These are phyloP conservation scores for Xenus cinereus DNA, from an alignment of 2,113 vertebrate genomes.

Conservation along the genomic window DNA sequence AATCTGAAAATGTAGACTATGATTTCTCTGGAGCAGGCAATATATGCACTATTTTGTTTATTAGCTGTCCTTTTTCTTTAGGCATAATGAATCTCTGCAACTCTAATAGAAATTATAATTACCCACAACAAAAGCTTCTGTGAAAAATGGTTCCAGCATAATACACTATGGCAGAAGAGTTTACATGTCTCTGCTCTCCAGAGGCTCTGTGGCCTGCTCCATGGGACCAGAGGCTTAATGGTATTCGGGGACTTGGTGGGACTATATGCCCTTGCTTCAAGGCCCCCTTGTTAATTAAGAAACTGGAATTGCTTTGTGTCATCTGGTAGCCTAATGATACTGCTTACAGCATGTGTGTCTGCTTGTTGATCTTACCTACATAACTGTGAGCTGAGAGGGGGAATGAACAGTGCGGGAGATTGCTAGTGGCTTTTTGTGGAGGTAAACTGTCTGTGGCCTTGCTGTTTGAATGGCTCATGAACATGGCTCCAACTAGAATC, in stretches of 20 bases:
- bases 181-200: neutral
- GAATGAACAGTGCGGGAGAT: neutral
- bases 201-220: neutral
- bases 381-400: neutral
- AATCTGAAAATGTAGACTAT: neutral
- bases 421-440: neutral
- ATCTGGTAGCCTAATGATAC: neutral
- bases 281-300: neutral
- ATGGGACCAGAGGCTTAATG: neutral
- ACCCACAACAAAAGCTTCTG: neutral
- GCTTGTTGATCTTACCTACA: neutral
- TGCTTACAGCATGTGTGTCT: neutral
- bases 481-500: neutral
- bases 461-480: neutral
- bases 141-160: neutral
- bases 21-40: neutral
- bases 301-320: neutral
- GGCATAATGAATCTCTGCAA: neutral
- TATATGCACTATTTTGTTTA: neutral
- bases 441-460: neutral
- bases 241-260: neutral
- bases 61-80: neutral
- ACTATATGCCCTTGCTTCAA: neutral
- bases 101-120: neutral
- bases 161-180: neutral